A percentile compares a stretch with the other conserved stretches of the same genome.
Evolutionary conservation across 2,797 vertebrate genomes (phyloP).

Genomic region (Anniella stebbinsi): DNA sequence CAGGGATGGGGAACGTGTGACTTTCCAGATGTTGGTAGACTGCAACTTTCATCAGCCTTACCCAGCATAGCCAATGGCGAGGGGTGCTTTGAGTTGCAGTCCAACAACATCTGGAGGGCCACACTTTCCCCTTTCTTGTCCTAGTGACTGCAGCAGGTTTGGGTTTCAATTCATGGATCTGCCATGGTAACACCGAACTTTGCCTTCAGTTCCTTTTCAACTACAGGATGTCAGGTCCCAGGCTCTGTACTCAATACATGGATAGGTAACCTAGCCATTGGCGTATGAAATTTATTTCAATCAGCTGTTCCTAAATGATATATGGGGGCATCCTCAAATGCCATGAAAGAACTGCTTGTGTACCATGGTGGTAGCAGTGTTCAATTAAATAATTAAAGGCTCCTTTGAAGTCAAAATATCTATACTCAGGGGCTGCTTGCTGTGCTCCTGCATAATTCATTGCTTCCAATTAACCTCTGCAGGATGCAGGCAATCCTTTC

Average conservation of each 20-base stretch:
- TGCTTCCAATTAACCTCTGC: neutral
- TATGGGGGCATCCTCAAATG: no score
- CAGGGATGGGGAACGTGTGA: no score
- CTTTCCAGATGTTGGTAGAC: no score
- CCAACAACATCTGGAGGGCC: no score
- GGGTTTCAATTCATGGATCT: neutral
- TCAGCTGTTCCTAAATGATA: no score
- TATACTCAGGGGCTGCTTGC: neutral
- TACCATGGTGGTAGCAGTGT: no score
- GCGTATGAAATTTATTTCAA: neutral
- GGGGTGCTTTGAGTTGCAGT: no score
- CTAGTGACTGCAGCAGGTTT: neutral
- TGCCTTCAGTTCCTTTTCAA: neutral
- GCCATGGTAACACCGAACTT: neutral
- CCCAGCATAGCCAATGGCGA: no score
- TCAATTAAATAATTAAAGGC: neutral
- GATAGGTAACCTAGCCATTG: neutral
- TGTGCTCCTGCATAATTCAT: neutral
- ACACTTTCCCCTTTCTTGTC: no score
- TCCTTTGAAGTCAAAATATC: neutral
- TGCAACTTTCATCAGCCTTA: no score
- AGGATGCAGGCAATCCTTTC: neutral
- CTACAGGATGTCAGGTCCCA: neutral
- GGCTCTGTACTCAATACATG: neutral
- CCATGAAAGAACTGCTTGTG: neutral